Conservation (phyloP, 2,797 vertebrate species). For the Cheirogaleus major region DNA sequence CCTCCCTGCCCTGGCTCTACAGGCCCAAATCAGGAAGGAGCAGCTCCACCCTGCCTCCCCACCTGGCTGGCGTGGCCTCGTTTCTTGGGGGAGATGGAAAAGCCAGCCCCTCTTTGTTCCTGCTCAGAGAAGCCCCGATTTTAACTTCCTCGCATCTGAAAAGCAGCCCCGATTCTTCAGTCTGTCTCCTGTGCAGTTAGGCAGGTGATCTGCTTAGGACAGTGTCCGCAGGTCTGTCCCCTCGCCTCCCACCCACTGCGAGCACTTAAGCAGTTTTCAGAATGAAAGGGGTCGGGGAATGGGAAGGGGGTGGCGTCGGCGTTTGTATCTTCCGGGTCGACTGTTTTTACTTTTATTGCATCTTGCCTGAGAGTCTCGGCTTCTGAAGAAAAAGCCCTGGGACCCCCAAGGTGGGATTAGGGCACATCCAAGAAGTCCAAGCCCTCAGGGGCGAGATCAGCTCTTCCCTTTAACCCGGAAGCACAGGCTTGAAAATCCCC, state of each 20-base stretch:
- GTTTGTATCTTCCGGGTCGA: accelerated
- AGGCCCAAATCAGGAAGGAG: background rate
- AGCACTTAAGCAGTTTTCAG: background rate
- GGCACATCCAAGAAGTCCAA: background rate
- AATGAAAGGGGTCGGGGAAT: accelerated
- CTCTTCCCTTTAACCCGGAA: background rate
- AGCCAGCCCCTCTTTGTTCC: background rate
- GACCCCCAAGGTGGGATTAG: no score
- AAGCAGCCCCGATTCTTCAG: background rate
- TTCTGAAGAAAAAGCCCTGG: background rate
- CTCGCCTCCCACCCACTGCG: background rate
- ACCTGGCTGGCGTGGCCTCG: accelerated
- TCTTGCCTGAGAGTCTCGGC: background rate
- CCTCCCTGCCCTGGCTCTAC: background rate
- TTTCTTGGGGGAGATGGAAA: background rate
- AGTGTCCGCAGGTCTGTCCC: accelerated
- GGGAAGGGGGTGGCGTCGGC: background rate
- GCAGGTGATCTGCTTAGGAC: accelerated
- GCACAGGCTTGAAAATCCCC: background rate
- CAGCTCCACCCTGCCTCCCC: accelerated
- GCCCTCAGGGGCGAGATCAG: no score
- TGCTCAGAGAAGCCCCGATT: background rate
- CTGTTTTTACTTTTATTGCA: background rate
- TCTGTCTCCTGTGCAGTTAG: background rate
- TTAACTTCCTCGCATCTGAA: background rate